A percentile compares a stretch with the other conserved stretches of the same genome.
phyloP scores from a whole-genome alignment of 2,888 invertebrate species.

The Luperina nickerlii region DNA sequence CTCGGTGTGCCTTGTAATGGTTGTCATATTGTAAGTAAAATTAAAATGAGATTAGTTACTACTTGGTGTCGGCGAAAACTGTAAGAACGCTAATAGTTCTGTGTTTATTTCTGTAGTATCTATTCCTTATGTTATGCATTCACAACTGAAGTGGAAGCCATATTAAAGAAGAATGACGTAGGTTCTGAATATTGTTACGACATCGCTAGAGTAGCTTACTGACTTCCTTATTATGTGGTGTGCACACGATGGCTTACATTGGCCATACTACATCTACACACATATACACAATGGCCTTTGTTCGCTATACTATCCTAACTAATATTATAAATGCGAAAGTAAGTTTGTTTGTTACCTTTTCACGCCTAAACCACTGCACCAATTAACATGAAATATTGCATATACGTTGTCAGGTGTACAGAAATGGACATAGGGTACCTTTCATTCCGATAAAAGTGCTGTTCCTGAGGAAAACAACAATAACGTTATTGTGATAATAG shows the following conservation, averaged over 20 bases:
- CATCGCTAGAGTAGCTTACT: slow-evolving; percentile 3
- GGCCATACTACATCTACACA: not conserved
- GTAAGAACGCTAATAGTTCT: not conserved
- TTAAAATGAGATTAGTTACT: not conserved
- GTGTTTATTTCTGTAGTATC: slow-evolving; percentile 4
- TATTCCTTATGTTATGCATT: not conserved
- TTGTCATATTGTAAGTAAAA: not conserved
- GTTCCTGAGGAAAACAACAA: too few relatives aligned
- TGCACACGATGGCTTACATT: not conserved
- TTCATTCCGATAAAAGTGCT: too few relatives aligned
- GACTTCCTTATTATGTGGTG: slow-evolving; percentile 2
- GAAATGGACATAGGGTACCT: too few relatives aligned
- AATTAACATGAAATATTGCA: too few relatives aligned
- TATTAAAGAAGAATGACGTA: slow-evolving; percentile 24
- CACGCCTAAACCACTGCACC: too few relatives aligned
- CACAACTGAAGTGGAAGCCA: slow-evolving; percentile 33
- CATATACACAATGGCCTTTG: not conserved
- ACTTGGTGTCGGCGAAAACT: not conserved
- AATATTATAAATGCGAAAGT: too few relatives aligned
- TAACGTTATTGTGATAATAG: too few relatives aligned
- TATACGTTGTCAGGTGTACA: too few relatives aligned
- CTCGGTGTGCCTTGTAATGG: not conserved
- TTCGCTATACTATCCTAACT: too few relatives aligned
- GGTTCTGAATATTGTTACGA: slow-evolving; percentile 1
- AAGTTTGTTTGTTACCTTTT: too few relatives aligned